Evolutionary conservation across 2,888 invertebrate species (phyloP), one percentile per base, ranked within the genome.

Genomic region (Diachrysia chrysitis): DNA sequence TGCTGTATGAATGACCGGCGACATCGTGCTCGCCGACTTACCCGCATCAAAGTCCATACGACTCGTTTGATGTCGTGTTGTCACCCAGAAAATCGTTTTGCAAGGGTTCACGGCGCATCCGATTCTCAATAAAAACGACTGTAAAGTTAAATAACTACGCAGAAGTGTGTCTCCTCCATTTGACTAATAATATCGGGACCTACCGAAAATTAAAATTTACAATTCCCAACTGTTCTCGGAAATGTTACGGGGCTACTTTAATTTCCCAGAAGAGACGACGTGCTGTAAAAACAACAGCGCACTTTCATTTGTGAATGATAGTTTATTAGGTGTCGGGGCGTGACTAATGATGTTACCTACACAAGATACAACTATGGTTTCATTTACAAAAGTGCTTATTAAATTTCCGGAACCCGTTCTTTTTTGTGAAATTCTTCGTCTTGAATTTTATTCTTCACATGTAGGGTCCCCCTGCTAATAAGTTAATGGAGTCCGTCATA

Each of bases 401-500:
- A 66, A 79, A 74, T 72, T 77, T 67, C 51, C 69, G 32, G 58
- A 59, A 69, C 16, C n/a, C 25, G 69, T 60, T 60, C 59, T 71
- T 72, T 60, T 51, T 63, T 69, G 61, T 54, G 69, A 60, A 68
- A 72, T 68, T 29, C 69, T 53, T 60, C 32, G 55, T 35, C 9
- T 73, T 21, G 73, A 73, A 82, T 79, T n/a, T n/a, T n/a, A n/a
- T n/a, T 76, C 72, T 66, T 35, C 29, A 67, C 63, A 65, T 77
- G 75, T 63, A 63, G 59, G 68, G 66, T 71, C 59, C 73, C 65
- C 72, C 63, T 60, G 68, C 73, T 84, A 83, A 84, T 84, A 81
- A 76, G 76, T 76, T 78, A 85, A 87, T 84, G 82, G 82, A 81
- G 66, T 75, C 69, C 70, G 69, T 66, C 80, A 70, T 69, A 65